Conservation (phyloP, 2,797 vertebrate genomes). For the Phaenicophaeus curvirostris region DNA sequence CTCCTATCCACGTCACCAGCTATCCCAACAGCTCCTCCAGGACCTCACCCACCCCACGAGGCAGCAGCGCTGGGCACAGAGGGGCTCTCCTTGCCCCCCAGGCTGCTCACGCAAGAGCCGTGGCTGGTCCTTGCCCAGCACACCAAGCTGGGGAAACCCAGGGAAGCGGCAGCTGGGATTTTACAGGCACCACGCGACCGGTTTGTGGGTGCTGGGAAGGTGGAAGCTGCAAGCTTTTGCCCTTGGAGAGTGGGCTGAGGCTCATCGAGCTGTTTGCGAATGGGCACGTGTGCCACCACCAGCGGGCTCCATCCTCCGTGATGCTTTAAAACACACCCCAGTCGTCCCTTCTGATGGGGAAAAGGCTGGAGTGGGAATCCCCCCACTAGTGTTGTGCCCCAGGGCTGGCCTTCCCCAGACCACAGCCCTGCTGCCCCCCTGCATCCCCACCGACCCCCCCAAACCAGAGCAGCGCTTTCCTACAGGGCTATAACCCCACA, state of each 20-base stretch:
- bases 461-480: neutral
- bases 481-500: neutral
- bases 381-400: neutral
- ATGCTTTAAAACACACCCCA: neutral
- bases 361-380: neutral
- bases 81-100: neutral
- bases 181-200: neutral
- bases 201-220: neutral
- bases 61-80: neutral
- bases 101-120: accelerated
- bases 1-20: accelerated
- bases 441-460: neutral
- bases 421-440: neutral
- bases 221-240: neutral
- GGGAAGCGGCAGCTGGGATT: neutral
- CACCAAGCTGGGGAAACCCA: neutral
- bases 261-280: neutral
- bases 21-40: accelerated
- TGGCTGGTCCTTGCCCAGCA: neutral
- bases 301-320: accelerated
- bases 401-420: neutral
- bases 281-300: neutral
- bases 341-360: accelerated
- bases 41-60: neutral
- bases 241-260: neutral